phyloP scores from a whole-genome alignment of 2,888 invertebrate species.

The Lasioglossum oenotherae region DNA sequence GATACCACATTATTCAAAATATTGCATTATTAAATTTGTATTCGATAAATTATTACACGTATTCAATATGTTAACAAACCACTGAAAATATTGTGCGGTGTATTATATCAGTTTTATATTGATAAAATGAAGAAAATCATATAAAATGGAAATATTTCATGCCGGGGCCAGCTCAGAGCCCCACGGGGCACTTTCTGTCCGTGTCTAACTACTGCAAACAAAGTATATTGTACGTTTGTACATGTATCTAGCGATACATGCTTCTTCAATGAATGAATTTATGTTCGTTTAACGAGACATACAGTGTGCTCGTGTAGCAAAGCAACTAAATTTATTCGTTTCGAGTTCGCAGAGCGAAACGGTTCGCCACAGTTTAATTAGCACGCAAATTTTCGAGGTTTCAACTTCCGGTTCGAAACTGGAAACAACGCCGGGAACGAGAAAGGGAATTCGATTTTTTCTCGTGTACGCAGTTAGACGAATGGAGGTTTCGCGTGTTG shows the following conservation, averaged over 20 bases:
- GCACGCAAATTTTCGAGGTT: background rate
- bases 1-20: no score
- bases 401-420: background rate
- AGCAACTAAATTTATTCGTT: background rate
- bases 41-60: no score
- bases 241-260: background rate
- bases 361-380: background rate
- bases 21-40: no score
- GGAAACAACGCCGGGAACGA: background rate
- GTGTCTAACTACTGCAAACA: no score
- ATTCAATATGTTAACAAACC: no score
- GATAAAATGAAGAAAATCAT: no score
- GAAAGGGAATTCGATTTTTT: background rate
- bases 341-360: background rate
- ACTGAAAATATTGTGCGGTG: no score
- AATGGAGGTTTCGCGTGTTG: background rate
- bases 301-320: background rate
- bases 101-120: no score
- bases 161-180: no score
- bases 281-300: background rate
- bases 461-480: background rate
- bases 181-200: no score
- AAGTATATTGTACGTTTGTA: no score
- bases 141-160: no score
- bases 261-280: background rate